Conservation (phyloP, 2,113 vertebrate species). For the Cheirogaleus medius region DNA sequence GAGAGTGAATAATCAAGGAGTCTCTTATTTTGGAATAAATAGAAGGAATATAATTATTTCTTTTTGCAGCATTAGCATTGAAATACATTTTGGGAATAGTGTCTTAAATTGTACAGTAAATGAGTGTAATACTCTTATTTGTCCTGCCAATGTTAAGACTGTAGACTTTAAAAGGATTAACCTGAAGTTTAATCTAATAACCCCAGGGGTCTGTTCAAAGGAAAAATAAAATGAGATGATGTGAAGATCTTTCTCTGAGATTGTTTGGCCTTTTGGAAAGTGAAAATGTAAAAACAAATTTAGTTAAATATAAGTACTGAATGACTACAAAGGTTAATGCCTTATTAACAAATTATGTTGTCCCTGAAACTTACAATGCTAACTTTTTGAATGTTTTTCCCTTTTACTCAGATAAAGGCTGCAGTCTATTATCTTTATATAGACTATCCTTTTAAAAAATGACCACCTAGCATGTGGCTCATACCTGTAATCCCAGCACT, state of each 20-base stretch:
- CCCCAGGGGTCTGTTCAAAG: constrained; percentile 63
- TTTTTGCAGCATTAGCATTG: constrained; percentile 27
- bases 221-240: constrained; percentile 76
- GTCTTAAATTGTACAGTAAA: constrained; percentile 60
- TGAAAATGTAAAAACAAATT: constrained; percentile 74
- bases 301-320: constrained; percentile 64
- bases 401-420: constrained; percentile 38
- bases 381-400: neutral
- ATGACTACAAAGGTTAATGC: constrained; percentile 69
- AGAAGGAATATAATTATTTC: constrained; percentile 32
- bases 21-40: constrained; percentile 45
- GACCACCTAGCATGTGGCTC: neutral
- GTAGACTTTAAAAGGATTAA: constrained; percentile 78
- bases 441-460: neutral
- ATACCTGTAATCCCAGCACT: too few relatives aligned
- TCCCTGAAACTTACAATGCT: constrained; percentile 19
- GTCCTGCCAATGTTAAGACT: constrained; percentile 51
- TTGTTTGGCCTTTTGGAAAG: constrained; percentile 70
- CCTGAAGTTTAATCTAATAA: constrained; percentile 78
- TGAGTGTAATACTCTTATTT: constrained; percentile 40
- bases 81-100: constrained; percentile 66
- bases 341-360: constrained; percentile 61
- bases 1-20: neutral
- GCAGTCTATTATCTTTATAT: neutral
- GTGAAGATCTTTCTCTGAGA: constrained; percentile 63